Percentiles rank a stretch among this genome's conserved stretches.
Conservation (phyloP, 2,888 invertebrate genomes). For the Calameuta filiformis region DNA sequence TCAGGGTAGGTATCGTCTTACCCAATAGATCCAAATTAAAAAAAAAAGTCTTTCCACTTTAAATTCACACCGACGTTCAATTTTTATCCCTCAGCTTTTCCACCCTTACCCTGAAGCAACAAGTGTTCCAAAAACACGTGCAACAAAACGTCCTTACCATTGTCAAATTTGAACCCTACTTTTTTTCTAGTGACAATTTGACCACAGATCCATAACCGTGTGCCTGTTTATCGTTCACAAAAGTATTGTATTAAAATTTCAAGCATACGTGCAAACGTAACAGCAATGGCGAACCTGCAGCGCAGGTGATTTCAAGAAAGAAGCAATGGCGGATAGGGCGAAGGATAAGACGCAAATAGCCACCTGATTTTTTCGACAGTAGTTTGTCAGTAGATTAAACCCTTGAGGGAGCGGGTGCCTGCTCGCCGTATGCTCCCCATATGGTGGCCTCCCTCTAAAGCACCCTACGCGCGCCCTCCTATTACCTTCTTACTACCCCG, state of each 20-base stretch:
- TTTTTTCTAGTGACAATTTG: neutral
- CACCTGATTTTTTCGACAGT: constrained; percentile 60
- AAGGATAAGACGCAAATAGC: constrained; percentile 29
- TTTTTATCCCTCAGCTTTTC: neutral
- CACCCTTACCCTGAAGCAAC: neutral
- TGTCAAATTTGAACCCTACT: neutral
- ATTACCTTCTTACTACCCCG: constrained; percentile 18
- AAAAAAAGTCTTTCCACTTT: neutral
- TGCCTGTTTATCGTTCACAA: neutral
- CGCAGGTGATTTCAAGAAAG: neutral
- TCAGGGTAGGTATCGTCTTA: neutral
- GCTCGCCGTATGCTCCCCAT: constrained; percentile 66
- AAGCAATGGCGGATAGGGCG: constrained; percentile 2
- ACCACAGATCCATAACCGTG: neutral
- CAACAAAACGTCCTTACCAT: neutral
- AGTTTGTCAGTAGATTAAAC: constrained; percentile 64
- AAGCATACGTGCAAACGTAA: neutral
- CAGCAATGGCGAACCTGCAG: neutral
- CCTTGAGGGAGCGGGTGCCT: constrained; percentile 55
- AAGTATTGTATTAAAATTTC: neutral
- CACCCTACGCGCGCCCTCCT: constrained; percentile 15
- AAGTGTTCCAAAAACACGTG: neutral
- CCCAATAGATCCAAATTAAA: neutral
- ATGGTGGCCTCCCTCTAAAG: constrained; percentile 53
- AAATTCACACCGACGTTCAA: neutral